A percentile compares a stretch with the other conserved stretches of the same genome.
Conservation (phyloP, 2,113 vertebrate species). For the Maccullochella peelii region DNA sequence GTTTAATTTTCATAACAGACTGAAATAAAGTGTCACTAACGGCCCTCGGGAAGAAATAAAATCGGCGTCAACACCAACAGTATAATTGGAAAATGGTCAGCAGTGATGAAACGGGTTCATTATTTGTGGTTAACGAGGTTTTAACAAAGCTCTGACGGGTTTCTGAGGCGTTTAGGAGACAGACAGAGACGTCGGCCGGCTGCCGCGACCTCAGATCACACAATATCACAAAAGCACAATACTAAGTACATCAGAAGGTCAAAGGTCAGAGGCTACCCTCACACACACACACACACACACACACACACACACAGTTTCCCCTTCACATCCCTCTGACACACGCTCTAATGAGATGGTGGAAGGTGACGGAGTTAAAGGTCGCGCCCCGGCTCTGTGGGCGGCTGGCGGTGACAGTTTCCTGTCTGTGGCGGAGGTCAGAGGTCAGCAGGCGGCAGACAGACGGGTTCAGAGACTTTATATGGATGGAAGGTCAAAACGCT, state of each 20-base stretch:
- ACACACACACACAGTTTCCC: constrained; percentile 8
- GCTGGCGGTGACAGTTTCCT: constrained; percentile 58
- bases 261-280: too few species aligned
- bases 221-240: too few species aligned
- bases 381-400: neutral
- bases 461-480: constrained; percentile 25
- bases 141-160: neutral
- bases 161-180: neutral
- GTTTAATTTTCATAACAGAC: neutral
- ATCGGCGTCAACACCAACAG: neutral
- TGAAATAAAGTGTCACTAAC: neutral
- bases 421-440: constrained; percentile 56
- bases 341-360: constrained; percentile 66
- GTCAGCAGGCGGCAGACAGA: constrained; percentile 48
- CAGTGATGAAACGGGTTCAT: neutral
- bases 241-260: too few species aligned
- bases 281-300: neutral
- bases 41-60: constrained; percentile 13
- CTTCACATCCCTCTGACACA: constrained; percentile 44
- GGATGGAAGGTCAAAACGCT: neutral
- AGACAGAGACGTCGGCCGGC: neutral
- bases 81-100: neutral
- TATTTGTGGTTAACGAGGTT: constrained; percentile 4
- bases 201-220: constrained; percentile 20
- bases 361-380: constrained; percentile 54